Evolutionary conservation across 2,797 vertebrate species (phyloP), one percentile per base, ranked within the genome.

Genomic region (Eptatretus atami): DNA sequence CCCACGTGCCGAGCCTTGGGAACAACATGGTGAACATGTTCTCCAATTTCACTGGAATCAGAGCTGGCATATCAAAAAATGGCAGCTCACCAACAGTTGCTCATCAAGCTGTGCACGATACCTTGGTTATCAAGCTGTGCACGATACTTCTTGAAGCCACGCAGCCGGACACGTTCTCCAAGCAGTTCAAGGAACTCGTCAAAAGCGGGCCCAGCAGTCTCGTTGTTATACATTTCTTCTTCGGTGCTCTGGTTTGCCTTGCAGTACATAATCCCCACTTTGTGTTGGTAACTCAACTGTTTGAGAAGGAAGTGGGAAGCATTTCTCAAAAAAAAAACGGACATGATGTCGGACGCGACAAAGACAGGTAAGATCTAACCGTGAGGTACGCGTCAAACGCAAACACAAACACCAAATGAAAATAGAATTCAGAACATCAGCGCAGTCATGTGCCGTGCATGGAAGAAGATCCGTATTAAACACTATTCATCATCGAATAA

Each of bases 211-310:
- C 84, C 83, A 0, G 87, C 86, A 1, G 67, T 76, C 71, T 96
- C 88, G 13, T 94, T 96, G 72, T 95, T 95, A 74, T 96, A 96
- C 86, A 96, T 96, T 72, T 95, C 88, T 67, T 96, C 87, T 70
- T 96, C 87, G 0, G 84, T 88, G 77, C 86, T 86, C 73, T 96
- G 87, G 53, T 84, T 87, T 0, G 83, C 81, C 72, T 82, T 74
- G 73, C 87, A 94, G 74, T 93, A 95, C 86, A 96, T 92, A 72
- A 95, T 78, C 65, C 88, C 88, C 66, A 96, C 87, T 69, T 96
- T 96, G 67, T 90, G 80, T 66, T 94, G 86, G 72, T 88, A 96
- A 72, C 85, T 96, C 71, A 96, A 75, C 88, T 94, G 75, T 55
- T 55, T 78, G 68, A 70, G 70, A 57, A 64, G 65, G 71, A 68